phyloP scores from a whole-genome alignment of 2,888 invertebrate genomes.

The Chirona hameri region DNA sequence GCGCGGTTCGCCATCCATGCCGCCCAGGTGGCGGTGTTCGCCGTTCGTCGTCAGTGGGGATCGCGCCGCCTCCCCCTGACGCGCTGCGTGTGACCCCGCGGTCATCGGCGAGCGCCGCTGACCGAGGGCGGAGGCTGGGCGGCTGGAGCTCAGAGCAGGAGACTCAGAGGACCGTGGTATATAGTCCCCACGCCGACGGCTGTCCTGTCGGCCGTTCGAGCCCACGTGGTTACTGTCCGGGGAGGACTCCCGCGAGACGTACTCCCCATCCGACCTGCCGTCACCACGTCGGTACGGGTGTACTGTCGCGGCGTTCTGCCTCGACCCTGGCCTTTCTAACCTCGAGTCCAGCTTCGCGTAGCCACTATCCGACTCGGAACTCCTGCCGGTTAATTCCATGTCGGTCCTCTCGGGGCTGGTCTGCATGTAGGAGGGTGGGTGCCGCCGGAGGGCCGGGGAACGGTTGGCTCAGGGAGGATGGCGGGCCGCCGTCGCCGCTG shows the following conservation, averaged over 20 bases:
- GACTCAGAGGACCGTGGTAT: not conserved
- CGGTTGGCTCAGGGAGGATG: slow-evolving; percentile 31
- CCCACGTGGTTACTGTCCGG: not conserved
- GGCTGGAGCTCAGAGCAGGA: not conserved
- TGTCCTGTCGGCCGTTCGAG: not conserved
- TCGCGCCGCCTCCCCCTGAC: no score
- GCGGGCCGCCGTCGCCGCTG: not conserved
- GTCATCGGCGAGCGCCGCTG: not conserved
- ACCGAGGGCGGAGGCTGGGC: not conserved
- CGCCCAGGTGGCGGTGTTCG: not conserved
- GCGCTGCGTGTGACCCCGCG: no score
- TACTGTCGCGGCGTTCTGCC: not conserved
- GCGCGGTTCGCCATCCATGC: not conserved
- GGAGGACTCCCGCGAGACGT: not conserved
- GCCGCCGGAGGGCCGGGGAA: slow-evolving; percentile 36
- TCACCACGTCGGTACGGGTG: not conserved
- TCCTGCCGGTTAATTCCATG: not conserved
- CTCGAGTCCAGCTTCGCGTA: not conserved
- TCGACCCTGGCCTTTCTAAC: not conserved
- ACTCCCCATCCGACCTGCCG: not conserved
- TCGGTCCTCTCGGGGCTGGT: not conserved
- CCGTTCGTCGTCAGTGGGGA: not conserved
- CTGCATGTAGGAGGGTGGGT: slow-evolving; percentile 30
- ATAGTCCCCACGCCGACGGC: not conserved
- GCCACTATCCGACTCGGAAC: not conserved